These are phyloP conservation scores for Laticauda laticaudata DNA, from an alignment of 2,113 vertebrate species.

Conservation along the genomic window DNA sequence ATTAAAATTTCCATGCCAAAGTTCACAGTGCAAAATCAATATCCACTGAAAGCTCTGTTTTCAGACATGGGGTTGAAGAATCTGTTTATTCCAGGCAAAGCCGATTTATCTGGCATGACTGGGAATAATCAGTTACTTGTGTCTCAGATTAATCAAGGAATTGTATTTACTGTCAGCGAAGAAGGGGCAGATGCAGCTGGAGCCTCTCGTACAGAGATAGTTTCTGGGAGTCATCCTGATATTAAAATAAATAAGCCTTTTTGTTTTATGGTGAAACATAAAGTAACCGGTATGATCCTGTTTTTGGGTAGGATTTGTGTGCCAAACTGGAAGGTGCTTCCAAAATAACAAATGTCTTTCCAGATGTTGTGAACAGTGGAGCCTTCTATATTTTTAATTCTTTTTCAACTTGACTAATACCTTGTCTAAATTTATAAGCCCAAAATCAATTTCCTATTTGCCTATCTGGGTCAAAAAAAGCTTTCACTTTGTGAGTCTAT, in stretches of 20 bases:
- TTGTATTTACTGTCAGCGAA: slow-evolving; percentile 36
- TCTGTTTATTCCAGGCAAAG: slow-evolving; percentile 55
- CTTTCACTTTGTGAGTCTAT: background rate
- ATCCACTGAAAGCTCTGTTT: slow-evolving; percentile 59
- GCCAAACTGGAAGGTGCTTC: background rate
- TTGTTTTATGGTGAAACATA: slow-evolving; percentile 36
- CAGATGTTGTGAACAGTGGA: background rate
- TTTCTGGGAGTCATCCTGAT: background rate
- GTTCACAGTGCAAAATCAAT: slow-evolving; percentile 79
- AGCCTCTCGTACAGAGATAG: slow-evolving; percentile 31
- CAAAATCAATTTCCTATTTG: background rate
- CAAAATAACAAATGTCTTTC: background rate
- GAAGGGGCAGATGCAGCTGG: slow-evolving; percentile 56
- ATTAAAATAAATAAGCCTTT: slow-evolving; percentile 32
- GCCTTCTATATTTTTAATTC: background rate
- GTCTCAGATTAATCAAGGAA: slow-evolving; percentile 49
- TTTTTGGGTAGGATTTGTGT: slow-evolving; percentile 5
- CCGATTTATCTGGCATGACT: slow-evolving; percentile 65
- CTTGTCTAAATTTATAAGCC: background rate
- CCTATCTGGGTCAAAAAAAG: background rate
- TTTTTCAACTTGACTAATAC: background rate
- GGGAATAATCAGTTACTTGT: slow-evolving; percentile 34
- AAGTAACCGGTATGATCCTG: background rate
- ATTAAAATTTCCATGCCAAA: slow-evolving; percentile 74
- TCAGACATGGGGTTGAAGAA: slow-evolving; percentile 66